phyloP scores from a whole-genome alignment of 2,888 invertebrate species.

The Hydrotaea cyrtoneurina region DNA sequence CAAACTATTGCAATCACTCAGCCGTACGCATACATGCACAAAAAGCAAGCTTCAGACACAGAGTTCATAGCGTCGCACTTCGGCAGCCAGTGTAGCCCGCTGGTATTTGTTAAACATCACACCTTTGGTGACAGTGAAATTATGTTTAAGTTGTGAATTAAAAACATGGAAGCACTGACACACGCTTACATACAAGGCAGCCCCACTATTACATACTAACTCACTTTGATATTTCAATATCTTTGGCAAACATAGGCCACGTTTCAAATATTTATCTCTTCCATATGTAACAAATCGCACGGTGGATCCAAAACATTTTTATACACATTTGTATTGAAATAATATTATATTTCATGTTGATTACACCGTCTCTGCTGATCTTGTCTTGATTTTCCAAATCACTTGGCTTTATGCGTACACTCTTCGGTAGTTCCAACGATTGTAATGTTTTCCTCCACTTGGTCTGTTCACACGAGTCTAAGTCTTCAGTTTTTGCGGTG shows the following conservation, averaged over 20 bases:
- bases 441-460: too few relatives aligned
- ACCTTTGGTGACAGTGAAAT: constrained; percentile 58
- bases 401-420: too few relatives aligned
- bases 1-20: constrained; percentile 35
- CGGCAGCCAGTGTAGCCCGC: neutral
- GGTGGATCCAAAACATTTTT: neutral
- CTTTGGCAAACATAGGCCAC: constrained; percentile 38
- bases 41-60: neutral
- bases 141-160: constrained; percentile 56
- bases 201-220: too few relatives aligned
- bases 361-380: too few relatives aligned
- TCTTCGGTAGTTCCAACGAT: too few relatives aligned
- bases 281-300: constrained; percentile 47
- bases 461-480: too few relatives aligned
- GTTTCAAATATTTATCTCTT: constrained; percentile 60
- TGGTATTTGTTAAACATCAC: constrained; percentile 38
- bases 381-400: too few relatives aligned
- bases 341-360: too few relatives aligned
- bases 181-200: constrained; percentile 25
- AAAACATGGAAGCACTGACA: neutral
- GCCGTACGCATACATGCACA: neutral
- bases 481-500: too few relatives aligned
- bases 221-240: constrained; percentile 23
- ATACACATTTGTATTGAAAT: too few relatives aligned
- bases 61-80: neutral